These are phyloP conservation scores for Ctenopoma kingsleyae DNA, from an alignment of 2,797 vertebrate species.

Conservation along the genomic window DNA sequence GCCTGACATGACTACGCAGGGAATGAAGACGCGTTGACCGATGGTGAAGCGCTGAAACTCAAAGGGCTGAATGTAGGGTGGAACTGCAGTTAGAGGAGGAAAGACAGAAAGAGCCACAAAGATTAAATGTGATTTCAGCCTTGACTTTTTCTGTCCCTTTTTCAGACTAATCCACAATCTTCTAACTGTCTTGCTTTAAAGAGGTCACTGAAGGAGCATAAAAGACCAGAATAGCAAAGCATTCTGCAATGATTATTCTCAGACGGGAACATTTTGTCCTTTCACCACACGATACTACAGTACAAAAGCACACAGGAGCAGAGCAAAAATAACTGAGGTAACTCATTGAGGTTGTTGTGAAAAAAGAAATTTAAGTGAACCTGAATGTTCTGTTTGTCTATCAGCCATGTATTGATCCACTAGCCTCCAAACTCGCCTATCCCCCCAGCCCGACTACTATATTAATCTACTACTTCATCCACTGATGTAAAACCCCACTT, in stretches of 20 bases:
- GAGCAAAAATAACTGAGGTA: constrained; percentile 19
- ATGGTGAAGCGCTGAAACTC: constrained; percentile 98
- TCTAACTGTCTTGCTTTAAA: constrained; percentile 36
- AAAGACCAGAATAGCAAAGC: constrained; percentile 49
- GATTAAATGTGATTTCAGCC: constrained; percentile 34
- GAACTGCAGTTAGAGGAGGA: constrained; percentile 83
- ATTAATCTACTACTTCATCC: constrained; percentile 9
- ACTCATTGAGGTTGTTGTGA: constrained; percentile 33
- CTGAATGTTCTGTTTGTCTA: constrained; percentile 7
- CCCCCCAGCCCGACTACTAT: background rate
- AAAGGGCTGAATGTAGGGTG: constrained; percentile 98
- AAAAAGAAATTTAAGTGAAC: constrained; percentile 7
- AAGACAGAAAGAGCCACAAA: constrained; percentile 13
- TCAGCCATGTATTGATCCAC: constrained; percentile 18
- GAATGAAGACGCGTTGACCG: constrained; percentile 97
- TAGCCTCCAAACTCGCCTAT: background rate
- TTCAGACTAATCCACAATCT: constrained; percentile 25
- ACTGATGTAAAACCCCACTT: constrained; percentile 1
- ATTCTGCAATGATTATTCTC: constrained; percentile 43
- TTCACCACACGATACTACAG: constrained; percentile 25
- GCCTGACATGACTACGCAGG: constrained; percentile 97
- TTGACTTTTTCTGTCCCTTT: constrained; percentile 22
- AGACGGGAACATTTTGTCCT: constrained; percentile 61
- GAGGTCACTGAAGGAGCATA: constrained; percentile 50
- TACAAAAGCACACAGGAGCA: constrained; percentile 9